phyloP scores from a whole-genome alignment of 2,113 vertebrate species.

The rat (Rattus norvegicus) region DNA sequence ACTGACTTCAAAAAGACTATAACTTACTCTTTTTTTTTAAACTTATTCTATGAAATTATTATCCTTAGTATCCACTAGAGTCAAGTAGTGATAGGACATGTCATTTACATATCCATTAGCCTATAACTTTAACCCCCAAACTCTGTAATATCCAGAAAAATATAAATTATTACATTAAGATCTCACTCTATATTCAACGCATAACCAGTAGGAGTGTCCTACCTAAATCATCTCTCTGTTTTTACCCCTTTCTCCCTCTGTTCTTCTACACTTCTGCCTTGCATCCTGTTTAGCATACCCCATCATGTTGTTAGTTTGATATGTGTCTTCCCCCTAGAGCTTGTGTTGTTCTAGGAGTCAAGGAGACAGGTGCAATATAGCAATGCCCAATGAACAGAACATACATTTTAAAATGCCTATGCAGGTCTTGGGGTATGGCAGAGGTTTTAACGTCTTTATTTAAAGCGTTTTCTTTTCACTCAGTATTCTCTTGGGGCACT shows the following conservation, averaged over 20 bases:
- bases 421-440: conserved; percentile 69
- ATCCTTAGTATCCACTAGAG: not conserved
- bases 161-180: not conserved
- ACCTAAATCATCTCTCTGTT: not conserved
- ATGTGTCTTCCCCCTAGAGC: not conserved
- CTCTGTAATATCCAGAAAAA: not conserved
- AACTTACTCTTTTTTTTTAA: not conserved
- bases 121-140: not conserved
- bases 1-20: not conserved
- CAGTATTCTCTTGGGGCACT: conserved; percentile 65
- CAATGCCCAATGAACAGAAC: conserved; percentile 54
- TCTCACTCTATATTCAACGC: not conserved
- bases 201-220: not conserved
- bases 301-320: not conserved
- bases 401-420: conserved; percentile 80
- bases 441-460: conserved; percentile 63
- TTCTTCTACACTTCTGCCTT: not conserved
- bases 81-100: not conserved
- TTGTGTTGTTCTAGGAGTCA: conserved; percentile 26
- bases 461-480: conserved; percentile 82
- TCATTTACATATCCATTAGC: not conserved
- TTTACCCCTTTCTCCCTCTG: not conserved
- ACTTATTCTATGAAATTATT: not conserved
- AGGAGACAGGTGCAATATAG: conserved; percentile 67
- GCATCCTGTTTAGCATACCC: not conserved